Evolutionary conservation across 2,888 invertebrate species (phyloP), one percentile per base, ranked within the genome.

Genomic region (Papilio demoleus): DNA sequence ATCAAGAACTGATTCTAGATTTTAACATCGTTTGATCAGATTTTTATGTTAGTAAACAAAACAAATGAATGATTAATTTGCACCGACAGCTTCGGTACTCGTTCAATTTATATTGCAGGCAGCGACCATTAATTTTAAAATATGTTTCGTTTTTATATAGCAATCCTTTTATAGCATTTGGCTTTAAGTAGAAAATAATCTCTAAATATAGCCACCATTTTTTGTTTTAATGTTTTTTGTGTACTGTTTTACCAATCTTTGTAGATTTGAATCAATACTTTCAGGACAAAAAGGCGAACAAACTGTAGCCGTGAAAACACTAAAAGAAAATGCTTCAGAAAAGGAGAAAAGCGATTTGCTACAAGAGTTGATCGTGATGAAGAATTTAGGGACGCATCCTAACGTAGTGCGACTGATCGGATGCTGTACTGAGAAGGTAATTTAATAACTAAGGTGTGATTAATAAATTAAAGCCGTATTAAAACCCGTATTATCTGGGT

Each of bases 241-340:
- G 5, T 40, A 2, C 14, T 38, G 38, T 38, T 42, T 14, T 17
- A 42, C 6, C 17, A 17, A 42, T 17, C 42, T 8, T 17, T 9
- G 5, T 19, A 42, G 8, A 42, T 17, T 17, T 42, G 2, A 42
- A 42, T 19, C 14, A 45, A 50, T 65, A 59, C 64, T 78, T 77
- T 14, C 85, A 95, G 95, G 95, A 34, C 93, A 93, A 74, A 95
- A 96, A 79, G 96, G 96, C 1, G 94, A 96, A 50, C 94, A 95
- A 40, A 96, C 96, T 0, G 98, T 98, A 0, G 98, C 98, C 14
- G 98, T 98, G 45, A 98, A 98, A 88, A 98, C 98, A 0, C 92
- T 98, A n/a, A 98, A 98, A 90, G 98, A 97, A 84, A 97, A 97
- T 78, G 97, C 98, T 0, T 96, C 96, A 0, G 97, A 97, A 81